Conservation (phyloP, 2,797 vertebrate genomes). For the Gymnocypris eckloni region DNA sequence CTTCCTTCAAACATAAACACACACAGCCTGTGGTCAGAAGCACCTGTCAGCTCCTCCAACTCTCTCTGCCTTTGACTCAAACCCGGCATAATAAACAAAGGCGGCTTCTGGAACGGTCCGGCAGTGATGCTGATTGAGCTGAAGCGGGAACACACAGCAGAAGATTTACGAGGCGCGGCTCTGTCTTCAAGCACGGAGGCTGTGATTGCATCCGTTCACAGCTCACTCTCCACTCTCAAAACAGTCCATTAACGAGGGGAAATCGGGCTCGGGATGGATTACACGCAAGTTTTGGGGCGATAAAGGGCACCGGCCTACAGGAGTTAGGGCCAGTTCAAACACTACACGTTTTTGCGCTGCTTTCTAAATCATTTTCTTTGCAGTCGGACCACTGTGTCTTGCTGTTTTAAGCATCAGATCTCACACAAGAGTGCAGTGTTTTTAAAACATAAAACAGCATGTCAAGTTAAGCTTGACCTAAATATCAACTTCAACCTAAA, state of each 20-base stretch:
- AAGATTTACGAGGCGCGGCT: conserved; percentile 61
- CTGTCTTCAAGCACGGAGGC: conserved; percentile 60
- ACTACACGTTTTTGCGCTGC: background rate
- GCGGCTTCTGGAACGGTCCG: conserved; percentile 56
- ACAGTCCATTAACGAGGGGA: conserved; percentile 70
- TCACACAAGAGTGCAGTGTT: background rate
- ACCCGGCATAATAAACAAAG: conserved; percentile 77
- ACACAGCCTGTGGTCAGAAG: conserved; percentile 66
- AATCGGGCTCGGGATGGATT: conserved; percentile 44
- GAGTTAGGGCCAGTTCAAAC: conserved; percentile 50
- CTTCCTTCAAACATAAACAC: conserved; percentile 76
- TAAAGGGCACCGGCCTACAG: conserved; percentile 61
- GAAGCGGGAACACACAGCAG: conserved; percentile 51
- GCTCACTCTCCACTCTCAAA: conserved; percentile 63
- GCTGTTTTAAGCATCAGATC: background rate
- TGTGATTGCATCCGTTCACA: conserved; percentile 70
- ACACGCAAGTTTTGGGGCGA: conserved; percentile 52
- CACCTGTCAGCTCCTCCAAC: conserved; percentile 69
- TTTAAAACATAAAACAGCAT: background rate
- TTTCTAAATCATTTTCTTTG: conserved; percentile 10
- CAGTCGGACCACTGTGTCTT: background rate
- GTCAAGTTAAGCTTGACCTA: background rate
- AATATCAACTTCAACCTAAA: background rate
- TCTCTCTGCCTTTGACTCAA: conserved; percentile 64
- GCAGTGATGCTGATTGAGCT: conserved; percentile 69